Conservation (phyloP, 2,888 invertebrate genomes). For the Anticlea derivata region DNA sequence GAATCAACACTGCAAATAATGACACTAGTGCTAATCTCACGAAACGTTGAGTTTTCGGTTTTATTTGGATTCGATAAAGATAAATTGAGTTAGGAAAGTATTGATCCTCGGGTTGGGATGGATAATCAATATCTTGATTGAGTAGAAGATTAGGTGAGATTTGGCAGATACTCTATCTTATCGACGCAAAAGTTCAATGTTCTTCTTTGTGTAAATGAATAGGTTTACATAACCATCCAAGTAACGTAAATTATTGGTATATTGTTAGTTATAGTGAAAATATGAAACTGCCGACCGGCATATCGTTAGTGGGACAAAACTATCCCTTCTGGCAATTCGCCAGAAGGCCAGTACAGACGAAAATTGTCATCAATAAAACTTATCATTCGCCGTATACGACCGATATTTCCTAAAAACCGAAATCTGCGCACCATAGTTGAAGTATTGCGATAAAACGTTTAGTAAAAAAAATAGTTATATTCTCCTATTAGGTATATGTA, state of each 20-base stretch:
- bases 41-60: constrained; percentile 21
- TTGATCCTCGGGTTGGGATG: background rate
- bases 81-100: constrained; percentile 4
- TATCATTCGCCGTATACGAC: constrained; percentile 52
- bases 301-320: constrained; percentile 56
- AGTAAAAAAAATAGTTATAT: too few species aligned
- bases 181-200: background rate
- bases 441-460: constrained; percentile 33
- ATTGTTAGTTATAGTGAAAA: constrained; percentile 21
- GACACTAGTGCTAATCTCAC: constrained; percentile 27
- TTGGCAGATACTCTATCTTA: background rate
- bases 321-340: constrained; percentile 60
- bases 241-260: too few species aligned
- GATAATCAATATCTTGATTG: constrained; percentile 4
- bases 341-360: constrained; percentile 52
- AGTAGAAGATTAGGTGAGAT: constrained; percentile 2
- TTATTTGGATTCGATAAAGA: constrained; percentile 21
- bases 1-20: constrained; percentile 39
- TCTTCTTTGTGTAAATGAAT: background rate
- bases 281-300: constrained; percentile 43
- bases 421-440: constrained; percentile 47
- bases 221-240: constrained; percentile 11
- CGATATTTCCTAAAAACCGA: constrained; percentile 50
- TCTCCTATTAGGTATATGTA: too few species aligned
- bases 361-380: constrained; percentile 69